Conservation (phyloP, 2,797 vertebrate genomes). For the Lutjanus argentimaculatus region DNA sequence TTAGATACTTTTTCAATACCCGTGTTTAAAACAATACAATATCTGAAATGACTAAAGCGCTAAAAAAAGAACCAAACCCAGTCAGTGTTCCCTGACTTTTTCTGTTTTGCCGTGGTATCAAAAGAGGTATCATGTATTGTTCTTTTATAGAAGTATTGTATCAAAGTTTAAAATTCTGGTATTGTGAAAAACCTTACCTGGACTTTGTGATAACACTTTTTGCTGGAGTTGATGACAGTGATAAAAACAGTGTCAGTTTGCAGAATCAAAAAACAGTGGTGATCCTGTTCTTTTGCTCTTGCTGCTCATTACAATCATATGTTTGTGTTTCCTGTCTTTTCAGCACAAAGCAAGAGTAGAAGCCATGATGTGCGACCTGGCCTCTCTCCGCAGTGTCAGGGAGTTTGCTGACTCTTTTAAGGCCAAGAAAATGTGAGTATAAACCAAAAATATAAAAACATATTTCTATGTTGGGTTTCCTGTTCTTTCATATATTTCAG, state of each 20-base stretch:
- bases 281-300: neutral
- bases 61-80: too few species aligned
- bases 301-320: neutral
- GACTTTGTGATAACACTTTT: neutral
- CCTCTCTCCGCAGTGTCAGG: conserved; percentile 91
- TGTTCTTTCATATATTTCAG: neutral
- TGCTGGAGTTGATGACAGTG: neutral
- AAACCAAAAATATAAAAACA: neutral
- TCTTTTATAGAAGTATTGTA: too few species aligned
- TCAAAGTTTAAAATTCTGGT: too few species aligned
- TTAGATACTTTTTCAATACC: too few species aligned
- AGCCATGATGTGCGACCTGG: conserved; percentile 94
- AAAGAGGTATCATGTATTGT: too few species aligned
- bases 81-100: too few species aligned
- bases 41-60: too few species aligned
- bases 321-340: conserved; percentile 49
- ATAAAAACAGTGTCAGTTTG: neutral
- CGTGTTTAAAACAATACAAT: too few species aligned
- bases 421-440: conserved; percentile 95
- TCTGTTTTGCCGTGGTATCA: too few species aligned
- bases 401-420: conserved; percentile 94
- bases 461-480: neutral
- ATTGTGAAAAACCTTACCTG: too few species aligned
- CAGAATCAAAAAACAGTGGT: neutral
- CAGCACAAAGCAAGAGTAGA: conserved; percentile 98